Evolutionary conservation across 2,888 invertebrate species (phyloP), one percentile per base, ranked within the genome.

Genomic region (Aspidiotus destructor): DNA sequence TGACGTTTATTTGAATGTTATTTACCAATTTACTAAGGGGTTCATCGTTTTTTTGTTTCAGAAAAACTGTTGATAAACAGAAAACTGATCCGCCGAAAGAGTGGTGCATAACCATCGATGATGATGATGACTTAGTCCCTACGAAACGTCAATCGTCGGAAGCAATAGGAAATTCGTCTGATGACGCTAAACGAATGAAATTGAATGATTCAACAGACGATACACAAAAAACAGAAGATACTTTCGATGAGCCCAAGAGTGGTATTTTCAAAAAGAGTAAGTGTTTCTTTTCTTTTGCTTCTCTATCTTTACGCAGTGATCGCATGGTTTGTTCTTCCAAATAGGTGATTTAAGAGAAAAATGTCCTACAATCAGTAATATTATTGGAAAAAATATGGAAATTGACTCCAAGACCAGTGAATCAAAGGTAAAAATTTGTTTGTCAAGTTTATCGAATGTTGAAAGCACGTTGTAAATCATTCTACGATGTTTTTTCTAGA

Each of bases 81-180:
- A 88, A 87, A 73, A 89, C 89, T 0, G 87, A 88, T 77, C 88
- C 89, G 76, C 89, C 90, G 68, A 90, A 90, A 75, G 86, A 86
- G 70, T 91, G 90, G 91, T 88, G 88, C 73, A 88, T 88, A 13
- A 85, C 82, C 0, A 83, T 82, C 76, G 81, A 81, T 57, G 80
- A 83, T 8, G 81, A 81, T 17, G 82, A 82, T 67, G 75, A 63
- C 10, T 3, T 41, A 8, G 17, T 15, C 7, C n/a, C 67, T 17
- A n/a, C 60, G 60, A 67, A 67, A 60, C 16, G 67, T 28, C 28
- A 28, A 13, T 17, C 42, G 7, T 54, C 41, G 7, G 64, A 64
- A 9, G 58, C 28, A 11, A 52, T 42, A 15, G 57, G 15, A 13
- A 17, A 48, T 16, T 17, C 40, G 7, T 15, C n/a, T 7, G 60